Evolutionary conservation across 2,888 invertebrate species (phyloP).

Genomic region (Torymus tubicola): DNA sequence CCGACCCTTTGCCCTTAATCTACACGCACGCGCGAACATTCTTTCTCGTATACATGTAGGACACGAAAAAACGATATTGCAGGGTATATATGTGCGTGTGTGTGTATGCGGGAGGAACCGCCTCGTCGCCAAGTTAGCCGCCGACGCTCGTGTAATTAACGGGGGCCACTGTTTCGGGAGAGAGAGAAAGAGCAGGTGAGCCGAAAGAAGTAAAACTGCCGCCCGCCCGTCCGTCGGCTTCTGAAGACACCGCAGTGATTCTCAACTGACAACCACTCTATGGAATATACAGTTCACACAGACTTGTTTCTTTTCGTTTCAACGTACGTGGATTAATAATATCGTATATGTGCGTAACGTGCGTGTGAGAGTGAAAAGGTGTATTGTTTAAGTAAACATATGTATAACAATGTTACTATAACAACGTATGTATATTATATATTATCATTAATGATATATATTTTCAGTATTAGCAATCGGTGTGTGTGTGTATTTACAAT

Average conservation of each 20-base stretch:
- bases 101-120: conserved; percentile 9
- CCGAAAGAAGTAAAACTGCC: conserved; percentile 10
- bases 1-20: conserved; percentile 19
- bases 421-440: no score
- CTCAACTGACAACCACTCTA: conserved; percentile 55
- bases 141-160: conserved; percentile 66
- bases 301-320: no score
- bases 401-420: no score
- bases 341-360: no score
- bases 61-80: conserved; percentile 25
- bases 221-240: neutral
- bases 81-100: neutral
- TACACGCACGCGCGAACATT: neutral
- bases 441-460: no score
- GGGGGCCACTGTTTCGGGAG: conserved; percentile 62
- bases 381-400: no score
- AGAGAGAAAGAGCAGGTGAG: conserved; percentile 67
- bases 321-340: no score
- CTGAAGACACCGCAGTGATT: conserved; percentile 50
- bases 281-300: neutral
- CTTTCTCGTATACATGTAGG: neutral
- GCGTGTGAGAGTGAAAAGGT: no score
- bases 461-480: no score
- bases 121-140: conserved; percentile 24
- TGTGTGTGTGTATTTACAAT: neutral